Base-by-base conservation (phyloP, 2,797 vertebrate genomes). In the Aldrovandia affinis region DNA sequence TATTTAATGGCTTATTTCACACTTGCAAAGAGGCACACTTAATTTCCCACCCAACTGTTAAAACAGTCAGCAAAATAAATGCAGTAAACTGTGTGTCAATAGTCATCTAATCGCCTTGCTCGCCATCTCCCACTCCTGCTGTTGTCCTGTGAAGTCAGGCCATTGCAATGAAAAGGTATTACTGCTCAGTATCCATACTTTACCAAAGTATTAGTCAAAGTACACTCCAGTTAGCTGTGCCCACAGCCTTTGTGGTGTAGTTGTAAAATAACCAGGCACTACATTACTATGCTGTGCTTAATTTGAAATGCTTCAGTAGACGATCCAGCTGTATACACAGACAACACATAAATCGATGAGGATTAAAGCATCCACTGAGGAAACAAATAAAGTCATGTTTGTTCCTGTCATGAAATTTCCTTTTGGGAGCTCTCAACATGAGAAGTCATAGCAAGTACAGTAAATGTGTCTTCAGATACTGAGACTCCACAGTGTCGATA, bases 181-280 rank as follows among this genome's bases (percentile, higher is more conserved):
- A 30, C 63, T 52, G 57, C 12, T 1, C 81, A 89, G 81, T 82
- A 80, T 85, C 50, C 33, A n/a, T 55, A 55, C 81, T 81, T 47
- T 18, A 81, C 70, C 79, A 89, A 44, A 89, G 88, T 85, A 85
- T n/a, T n/a, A n/a, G n/a, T 86, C 78, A 79, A 88, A 86, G 44
- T 82, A 59, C 68, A 63, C 63, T 80, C 70, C 44, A 75, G 22
- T 81, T 85, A 15, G 78, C 61, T 39, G 2, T 39, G 78, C 77
- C 83, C 87, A 39, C 5, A 8, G 68, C 7, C 68, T 36, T 30
- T 15, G 30, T 33, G 28, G 65, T n/a, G 14, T 0, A 68, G 0
- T 2, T 7, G 33, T 73, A 36, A 73, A 36, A 14, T 36, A 73
- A 73, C 30, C 33, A 33, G 15, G 33, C 33, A 30, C 6, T 30